Evolutionary conservation across 2,888 invertebrate species (phyloP).

Genomic region (Ectemnius cavifrons): DNA sequence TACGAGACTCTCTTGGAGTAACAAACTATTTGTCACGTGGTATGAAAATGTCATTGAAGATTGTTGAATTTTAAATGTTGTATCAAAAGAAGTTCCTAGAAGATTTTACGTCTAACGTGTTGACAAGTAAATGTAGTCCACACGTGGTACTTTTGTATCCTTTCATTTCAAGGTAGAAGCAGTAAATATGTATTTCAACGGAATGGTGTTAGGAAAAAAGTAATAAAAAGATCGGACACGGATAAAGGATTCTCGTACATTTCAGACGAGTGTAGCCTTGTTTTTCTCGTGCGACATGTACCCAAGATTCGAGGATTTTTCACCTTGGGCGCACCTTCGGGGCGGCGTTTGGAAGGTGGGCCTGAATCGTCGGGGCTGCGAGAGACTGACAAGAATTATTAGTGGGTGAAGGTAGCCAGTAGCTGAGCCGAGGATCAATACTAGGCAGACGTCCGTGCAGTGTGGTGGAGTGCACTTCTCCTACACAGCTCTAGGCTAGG

Average conservation of each 20-base stretch:
- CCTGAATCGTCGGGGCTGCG: conserved; percentile 73
- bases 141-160: background rate
- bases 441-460: conserved; percentile 77
- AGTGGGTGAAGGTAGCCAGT: conserved; percentile 78
- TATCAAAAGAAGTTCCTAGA: too few species aligned
- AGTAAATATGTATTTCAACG: background rate
- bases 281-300: background rate
- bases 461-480: conserved; percentile 76
- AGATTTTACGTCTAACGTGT: too few species aligned
- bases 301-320: conserved; percentile 22
- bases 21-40: too few species aligned
- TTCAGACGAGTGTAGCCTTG: background rate
- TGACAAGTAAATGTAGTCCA: background rate
- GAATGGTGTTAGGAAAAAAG: background rate
- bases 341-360: conserved; percentile 48
- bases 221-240: background rate
- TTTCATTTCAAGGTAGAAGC: too few species aligned
- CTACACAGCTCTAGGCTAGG: conserved; percentile 74
- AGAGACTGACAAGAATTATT: conserved; percentile 78
- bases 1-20: too few species aligned
- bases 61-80: too few species aligned
- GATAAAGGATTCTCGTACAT: background rate
- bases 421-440: conserved; percentile 78
- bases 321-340: conserved; percentile 32
- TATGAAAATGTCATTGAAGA: too few species aligned